Evolutionary conservation across 2,113 vertebrate genomes (phyloP), one percentile per base, ranked within the genome.

Genomic region (Bombycilla garrulus): DNA sequence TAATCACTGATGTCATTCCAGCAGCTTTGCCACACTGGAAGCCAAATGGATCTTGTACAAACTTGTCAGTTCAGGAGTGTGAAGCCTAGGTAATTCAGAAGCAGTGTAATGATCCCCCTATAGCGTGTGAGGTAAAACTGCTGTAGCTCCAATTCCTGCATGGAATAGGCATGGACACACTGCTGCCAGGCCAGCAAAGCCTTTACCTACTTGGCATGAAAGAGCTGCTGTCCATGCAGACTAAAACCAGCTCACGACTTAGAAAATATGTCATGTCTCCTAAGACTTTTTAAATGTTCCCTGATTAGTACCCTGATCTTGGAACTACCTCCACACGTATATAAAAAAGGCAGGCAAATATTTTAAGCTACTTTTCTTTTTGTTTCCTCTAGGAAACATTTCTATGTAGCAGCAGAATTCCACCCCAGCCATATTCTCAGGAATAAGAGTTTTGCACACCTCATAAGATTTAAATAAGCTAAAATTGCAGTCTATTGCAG

Each of bases 1-100:
- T 72, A 64, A 73, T 47, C 86, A 36, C 33, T 67, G 85, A 81
- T 38, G 28, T 29, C 29, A 81, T 72, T 70, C 76, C 57, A 73
- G 81, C 86, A 83, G 64, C 9, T 61, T 82, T 92, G 72, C 79
- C n/a, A 58, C 23, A 71, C 1, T 40, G 48, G 23, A 86, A 38
- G 71, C 72, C 53, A 92, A 94, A 88, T 13, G 40, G 76, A 62
- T 56, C 58, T 77, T 15, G 1, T 35, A 56, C 22, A 66, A 88
- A 62, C 81, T 69, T 2, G 0, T 66, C 74, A 82, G 3, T 54
- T 87, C 62, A 64, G 3, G 10, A 47, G 29, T 67, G 90, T 77
- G 90, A 93, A 90, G 87, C 44, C 60, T 21, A 67, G 76, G 47
- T 67, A 83, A 74, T 48, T 73, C 92, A 77, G 78, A 57, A 66